Percentiles rank a stretch among this genome's conserved stretches.
These are phyloP conservation scores for Drosophila dives DNA, from an alignment of 2,888 invertebrate species.

Conservation along the genomic window DNA sequence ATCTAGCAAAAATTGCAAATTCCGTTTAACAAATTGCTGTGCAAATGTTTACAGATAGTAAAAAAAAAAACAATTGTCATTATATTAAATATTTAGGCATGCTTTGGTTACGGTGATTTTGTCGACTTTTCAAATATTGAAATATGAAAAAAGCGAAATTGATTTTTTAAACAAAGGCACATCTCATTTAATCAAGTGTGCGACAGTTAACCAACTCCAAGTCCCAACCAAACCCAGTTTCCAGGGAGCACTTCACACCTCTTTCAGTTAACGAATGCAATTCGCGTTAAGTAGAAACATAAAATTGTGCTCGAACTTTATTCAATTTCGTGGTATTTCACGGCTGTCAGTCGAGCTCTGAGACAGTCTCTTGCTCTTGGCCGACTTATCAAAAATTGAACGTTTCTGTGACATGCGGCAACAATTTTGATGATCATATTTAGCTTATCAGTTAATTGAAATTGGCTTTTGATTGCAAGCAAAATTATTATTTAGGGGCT, in stretches of 20 bases:
- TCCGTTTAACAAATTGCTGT: background rate
- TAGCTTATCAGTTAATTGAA: slow-evolving; percentile 61
- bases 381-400: slow-evolving; percentile 56
- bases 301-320: slow-evolving; percentile 19
- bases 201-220: background rate
- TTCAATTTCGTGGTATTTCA: slow-evolving; percentile 41
- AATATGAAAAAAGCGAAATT: background rate
- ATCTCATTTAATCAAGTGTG: background rate
- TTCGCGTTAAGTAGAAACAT: slow-evolving; percentile 20
- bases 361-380: slow-evolving; percentile 64
- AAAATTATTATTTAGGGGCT: slow-evolving; percentile 36
- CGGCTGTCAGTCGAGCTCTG: slow-evolving; percentile 62
- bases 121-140: background rate
- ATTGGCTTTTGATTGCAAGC: slow-evolving; percentile 38
- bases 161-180: background rate
- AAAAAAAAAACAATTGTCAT: slow-evolving; percentile 14
- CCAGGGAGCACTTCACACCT: slow-evolving; percentile 44
- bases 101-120: slow-evolving; percentile 8
- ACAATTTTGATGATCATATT: slow-evolving; percentile 34
- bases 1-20: background rate
- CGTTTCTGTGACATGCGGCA: slow-evolving; percentile 1
- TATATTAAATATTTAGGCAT: slow-evolving; percentile 18
- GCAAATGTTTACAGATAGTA: background rate
- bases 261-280: background rate
- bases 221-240: slow-evolving; percentile 18